A percentile compares a stretch with the other conserved stretches of the same genome.
phyloP scores from a whole-genome alignment of 1,140 invertebrate genomes.

The Liolophura sinensis region DNA sequence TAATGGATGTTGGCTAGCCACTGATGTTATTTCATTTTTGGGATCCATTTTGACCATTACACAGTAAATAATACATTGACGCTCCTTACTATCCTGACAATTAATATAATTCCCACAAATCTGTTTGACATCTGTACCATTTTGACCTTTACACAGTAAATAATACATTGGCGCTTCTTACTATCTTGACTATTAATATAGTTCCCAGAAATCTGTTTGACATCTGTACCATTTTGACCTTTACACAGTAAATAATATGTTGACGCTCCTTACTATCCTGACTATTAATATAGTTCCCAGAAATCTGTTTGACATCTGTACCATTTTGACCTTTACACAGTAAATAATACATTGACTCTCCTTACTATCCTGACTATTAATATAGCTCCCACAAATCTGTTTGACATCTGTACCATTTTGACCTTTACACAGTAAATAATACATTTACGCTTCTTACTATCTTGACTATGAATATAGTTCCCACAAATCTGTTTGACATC shows the following conservation, averaged over 20 bases:
- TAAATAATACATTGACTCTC: background rate
- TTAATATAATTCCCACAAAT: too few species aligned
- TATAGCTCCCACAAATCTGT: too few species aligned
- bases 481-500: too few species aligned
- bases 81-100: background rate
- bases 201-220: too few species aligned
- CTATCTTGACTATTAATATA: background rate
- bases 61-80: background rate
- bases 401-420: too few species aligned
- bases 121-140: too few species aligned
- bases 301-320: too few species aligned
- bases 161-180: background rate
- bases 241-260: background rate
- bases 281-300: too few species aligned
- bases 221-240: background rate
- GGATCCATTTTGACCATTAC: background rate
- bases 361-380: background rate
- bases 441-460: too few species aligned
- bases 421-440: too few species aligned
- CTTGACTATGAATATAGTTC: too few species aligned
- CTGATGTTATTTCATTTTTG: conserved; percentile 3
- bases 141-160: background rate
- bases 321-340: background rate
- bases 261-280: background rate
- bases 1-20: background rate